phyloP scores from a whole-genome alignment of 1,140 invertebrate genomes.

The Drosophila yakuba region DNA sequence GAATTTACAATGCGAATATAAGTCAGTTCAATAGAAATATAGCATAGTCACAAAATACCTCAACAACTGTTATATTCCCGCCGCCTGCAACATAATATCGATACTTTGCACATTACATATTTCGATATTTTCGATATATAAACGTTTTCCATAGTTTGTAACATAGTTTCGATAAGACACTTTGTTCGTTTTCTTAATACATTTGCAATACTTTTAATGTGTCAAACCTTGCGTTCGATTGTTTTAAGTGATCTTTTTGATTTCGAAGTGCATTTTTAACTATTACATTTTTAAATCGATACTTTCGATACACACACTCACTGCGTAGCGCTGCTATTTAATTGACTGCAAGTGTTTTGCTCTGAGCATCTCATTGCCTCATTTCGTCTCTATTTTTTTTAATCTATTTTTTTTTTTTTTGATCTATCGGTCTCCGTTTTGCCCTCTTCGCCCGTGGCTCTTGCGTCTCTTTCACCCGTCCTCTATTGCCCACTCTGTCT shows the following conservation, averaged over 20 bases:
- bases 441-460: background rate
- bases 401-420: no score
- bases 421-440: background rate
- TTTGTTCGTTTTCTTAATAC: no score
- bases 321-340: background rate
- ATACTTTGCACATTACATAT: background rate
- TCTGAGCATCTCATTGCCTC: constrained; percentile 1
- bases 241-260: background rate
- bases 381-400: background rate
- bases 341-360: background rate
- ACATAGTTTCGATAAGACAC: background rate
- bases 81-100: no score
- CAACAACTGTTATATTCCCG: no score
- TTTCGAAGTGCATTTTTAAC: no score
- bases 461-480: background rate
- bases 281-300: background rate
- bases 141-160: background rate
- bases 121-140: background rate
- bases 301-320: background rate
- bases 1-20: background rate
- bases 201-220: background rate
- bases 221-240: background rate
- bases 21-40: background rate
- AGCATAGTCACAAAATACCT: background rate
- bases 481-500: constrained; percentile 11